Conservation (phyloP, 2,113 vertebrate genomes). For the Bambusicola thoracicus region DNA sequence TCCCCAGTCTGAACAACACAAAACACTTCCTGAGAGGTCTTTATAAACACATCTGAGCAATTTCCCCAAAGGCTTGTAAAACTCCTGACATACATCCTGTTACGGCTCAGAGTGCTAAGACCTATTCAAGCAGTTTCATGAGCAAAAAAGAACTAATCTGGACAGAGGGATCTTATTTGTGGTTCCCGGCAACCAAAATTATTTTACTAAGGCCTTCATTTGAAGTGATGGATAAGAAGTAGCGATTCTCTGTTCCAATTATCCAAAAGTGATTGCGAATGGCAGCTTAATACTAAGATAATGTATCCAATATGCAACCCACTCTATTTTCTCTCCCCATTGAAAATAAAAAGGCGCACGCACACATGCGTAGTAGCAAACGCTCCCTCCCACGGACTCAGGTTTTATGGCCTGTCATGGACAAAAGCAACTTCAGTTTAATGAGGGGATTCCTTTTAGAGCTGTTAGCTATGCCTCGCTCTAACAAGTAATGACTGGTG, state of each 20-base stretch:
- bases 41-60: background rate
- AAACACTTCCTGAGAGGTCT: background rate
- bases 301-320: slow-evolving; percentile 54
- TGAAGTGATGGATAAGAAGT: slow-evolving; percentile 59
- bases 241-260: slow-evolving; percentile 65
- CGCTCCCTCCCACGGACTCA: background rate
- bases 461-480: background rate
- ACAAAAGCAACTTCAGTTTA: slow-evolving; percentile 58
- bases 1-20: background rate
- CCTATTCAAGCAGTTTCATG: slow-evolving; percentile 51
- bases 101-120: background rate
- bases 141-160: slow-evolving; percentile 54
- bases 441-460: slow-evolving; percentile 60
- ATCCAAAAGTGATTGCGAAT: slow-evolving; percentile 67
- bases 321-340: slow-evolving; percentile 56
- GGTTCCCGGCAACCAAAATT: slow-evolving; percentile 43
- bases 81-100: background rate
- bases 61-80: slow-evolving; percentile 21
- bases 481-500: slow-evolving; percentile 27
- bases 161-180: slow-evolving; percentile 46
- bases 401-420: slow-evolving; percentile 56
- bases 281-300: slow-evolving; percentile 70
- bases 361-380: background rate
- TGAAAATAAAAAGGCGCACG: slow-evolving; percentile 54
- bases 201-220: slow-evolving; percentile 66